These are phyloP conservation scores for Araneus ventricosus DNA, from an alignment of 1,140 invertebrate species.

Conservation along the genomic window DNA sequence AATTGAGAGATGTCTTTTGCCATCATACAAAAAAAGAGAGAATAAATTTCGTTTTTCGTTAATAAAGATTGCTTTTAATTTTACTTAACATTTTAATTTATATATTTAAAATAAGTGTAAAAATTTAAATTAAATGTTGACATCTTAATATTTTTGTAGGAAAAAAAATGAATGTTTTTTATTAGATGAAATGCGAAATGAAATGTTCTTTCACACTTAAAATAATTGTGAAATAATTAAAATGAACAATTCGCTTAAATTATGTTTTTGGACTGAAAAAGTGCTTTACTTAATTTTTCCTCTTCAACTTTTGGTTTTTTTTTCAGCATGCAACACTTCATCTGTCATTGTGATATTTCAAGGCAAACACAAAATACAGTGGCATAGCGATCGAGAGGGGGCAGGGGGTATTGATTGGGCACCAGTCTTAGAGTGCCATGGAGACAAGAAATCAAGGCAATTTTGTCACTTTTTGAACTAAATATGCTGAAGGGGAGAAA, in stretches of 20 bases:
- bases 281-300: conserved; percentile 5
- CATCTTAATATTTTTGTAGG: background rate
- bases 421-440: too few relatives aligned
- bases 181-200: too few relatives aligned
- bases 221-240: background rate
- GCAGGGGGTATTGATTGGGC: too few relatives aligned
- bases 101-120: background rate
- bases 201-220: background rate
- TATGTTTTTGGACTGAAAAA: conserved; percentile 25
- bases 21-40: background rate
- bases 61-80: background rate
- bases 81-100: conserved; percentile 8
- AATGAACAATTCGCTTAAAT: background rate
- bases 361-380: conserved; percentile 11
- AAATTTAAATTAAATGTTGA: background rate
- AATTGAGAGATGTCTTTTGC: background rate
- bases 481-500: too few relatives aligned
- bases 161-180: background rate
- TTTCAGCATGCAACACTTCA: background rate
- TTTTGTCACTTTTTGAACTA: too few relatives aligned
- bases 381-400: too few relatives aligned
- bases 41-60: background rate
- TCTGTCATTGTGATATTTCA: conserved; percentile 57
- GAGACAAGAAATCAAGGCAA: too few relatives aligned
- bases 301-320: background rate